Percentiles rank a stretch among this genome's conserved stretches.
These are phyloP conservation scores for Gambelia wislizenii DNA, from an alignment of 2,797 vertebrate genomes.

Conservation along the genomic window DNA sequence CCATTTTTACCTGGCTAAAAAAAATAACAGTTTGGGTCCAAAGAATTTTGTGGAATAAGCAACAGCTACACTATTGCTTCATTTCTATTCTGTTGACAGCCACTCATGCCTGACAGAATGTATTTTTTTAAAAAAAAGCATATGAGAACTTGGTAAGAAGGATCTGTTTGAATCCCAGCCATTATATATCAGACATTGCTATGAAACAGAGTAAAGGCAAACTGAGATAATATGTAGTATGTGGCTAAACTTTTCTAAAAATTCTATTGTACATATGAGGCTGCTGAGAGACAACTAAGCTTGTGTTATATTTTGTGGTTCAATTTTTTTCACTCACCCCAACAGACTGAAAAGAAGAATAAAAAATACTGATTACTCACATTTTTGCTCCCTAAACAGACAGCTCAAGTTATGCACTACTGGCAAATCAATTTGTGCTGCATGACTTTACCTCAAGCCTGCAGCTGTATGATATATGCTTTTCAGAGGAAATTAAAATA, in stretches of 20 bases:
- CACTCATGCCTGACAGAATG: not conserved
- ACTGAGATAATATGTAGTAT: not conserved
- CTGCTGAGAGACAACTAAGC: not conserved
- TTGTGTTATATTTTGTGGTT: not conserved
- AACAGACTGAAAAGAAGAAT: not conserved
- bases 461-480: slow-evolving; percentile 12
- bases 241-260: not conserved
- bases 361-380: not conserved
- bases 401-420: not conserved
- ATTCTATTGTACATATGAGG: not conserved
- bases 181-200: not conserved
- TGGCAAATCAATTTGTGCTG: not conserved
- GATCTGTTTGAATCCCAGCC: not conserved
- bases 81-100: not conserved
- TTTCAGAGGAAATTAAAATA: not conserved
- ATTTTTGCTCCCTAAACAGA: accelerated
- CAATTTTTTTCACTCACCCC: accelerated
- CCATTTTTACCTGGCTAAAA: not conserved
- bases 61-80: not conserved
- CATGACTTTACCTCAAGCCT: accelerated
- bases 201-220: not conserved
- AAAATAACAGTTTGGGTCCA: not conserved
- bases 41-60: not conserved
- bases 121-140: not conserved
- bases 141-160: not conserved